These are phyloP conservation scores for Vidua chalybeata DNA, from an alignment of 2,113 vertebrate genomes.

Conservation along the genomic window DNA sequence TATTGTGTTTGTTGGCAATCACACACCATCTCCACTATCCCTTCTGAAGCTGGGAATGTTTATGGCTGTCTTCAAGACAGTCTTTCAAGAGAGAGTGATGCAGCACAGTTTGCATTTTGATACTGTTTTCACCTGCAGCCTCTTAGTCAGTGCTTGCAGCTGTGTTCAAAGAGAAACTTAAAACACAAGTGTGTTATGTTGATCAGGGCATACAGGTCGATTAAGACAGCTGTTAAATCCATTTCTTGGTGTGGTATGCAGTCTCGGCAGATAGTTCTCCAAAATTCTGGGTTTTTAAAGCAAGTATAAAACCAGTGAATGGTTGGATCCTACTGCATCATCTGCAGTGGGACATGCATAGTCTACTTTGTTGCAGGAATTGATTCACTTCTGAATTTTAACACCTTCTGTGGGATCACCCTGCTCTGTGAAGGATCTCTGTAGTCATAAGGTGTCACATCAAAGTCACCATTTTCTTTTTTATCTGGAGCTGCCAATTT, in stretches of 20 bases:
- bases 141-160: neutral
- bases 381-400: neutral
- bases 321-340: neutral
- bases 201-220: neutral
- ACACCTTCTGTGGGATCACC: neutral
- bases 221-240: neutral
- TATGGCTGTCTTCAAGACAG: neutral
- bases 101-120: neutral
- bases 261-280: neutral
- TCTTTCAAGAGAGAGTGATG: neutral
- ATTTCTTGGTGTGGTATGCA: neutral
- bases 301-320: neutral
- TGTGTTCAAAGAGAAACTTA: neutral
- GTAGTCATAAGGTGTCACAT: neutral
- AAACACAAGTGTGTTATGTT: neutral
- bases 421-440: neutral
- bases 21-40: neutral
- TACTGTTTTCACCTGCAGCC: neutral
- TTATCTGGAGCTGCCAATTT: neutral
- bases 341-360: neutral
- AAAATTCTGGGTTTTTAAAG: fast-evolving
- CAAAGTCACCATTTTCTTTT: neutral
- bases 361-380: neutral
- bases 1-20: neutral
- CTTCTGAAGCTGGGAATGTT: neutral